Evolutionary conservation across 2,797 vertebrate genomes (phyloP).

Genomic region (Clarias platycephalus): DNA sequence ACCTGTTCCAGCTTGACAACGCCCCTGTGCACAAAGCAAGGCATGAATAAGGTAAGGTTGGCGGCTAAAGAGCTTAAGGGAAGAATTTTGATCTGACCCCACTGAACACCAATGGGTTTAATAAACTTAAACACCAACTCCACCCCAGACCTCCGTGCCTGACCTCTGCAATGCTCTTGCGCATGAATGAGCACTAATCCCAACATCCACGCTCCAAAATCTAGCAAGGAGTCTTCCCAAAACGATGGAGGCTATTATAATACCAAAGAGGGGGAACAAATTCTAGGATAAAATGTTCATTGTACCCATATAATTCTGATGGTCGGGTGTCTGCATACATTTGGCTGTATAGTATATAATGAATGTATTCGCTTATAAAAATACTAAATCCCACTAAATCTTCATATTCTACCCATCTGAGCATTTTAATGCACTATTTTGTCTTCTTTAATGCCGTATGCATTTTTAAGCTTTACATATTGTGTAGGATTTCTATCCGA

Average conservation of each 20-base stretch:
- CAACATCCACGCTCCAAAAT: neutral
- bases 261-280: neutral
- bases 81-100: neutral
- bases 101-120: too few relatives aligned
- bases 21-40: neutral
- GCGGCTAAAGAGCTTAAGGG: neutral
- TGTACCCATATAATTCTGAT: neutral
- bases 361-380: too few relatives aligned
- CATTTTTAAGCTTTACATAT: neutral
- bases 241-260: neutral
- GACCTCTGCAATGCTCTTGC: too few relatives aligned
- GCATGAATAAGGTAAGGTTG: neutral
- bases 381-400: neutral
- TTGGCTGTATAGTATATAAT: neutral
- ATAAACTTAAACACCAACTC: too few relatives aligned
- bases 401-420: neutral
- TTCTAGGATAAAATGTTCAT: neutral
- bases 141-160: too few relatives aligned
- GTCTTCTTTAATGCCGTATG: neutral
- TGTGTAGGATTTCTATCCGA: neutral
- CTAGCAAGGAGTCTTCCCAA: neutral
- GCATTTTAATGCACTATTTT: neutral
- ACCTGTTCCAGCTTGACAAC: neutral
- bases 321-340: neutral
- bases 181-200: neutral